Evolutionary conservation across 2,113 vertebrate species (phyloP).

Genomic region (Etia nguti): DNA sequence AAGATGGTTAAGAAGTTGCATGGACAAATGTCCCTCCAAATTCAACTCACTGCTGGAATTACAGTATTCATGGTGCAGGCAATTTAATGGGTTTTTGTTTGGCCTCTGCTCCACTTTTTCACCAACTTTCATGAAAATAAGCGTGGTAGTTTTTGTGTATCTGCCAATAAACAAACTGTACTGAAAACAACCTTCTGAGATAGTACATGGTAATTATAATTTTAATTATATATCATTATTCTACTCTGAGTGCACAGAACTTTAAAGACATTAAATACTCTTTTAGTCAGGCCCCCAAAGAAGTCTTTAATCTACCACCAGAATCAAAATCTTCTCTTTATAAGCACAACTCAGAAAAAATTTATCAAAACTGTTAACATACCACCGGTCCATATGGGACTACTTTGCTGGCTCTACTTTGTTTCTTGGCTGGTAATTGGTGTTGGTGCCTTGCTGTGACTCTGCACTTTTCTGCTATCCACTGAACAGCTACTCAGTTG

Average conservation of each 20-base stretch:
- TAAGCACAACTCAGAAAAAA: constrained; percentile 3
- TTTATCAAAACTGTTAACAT: constrained; percentile 36
- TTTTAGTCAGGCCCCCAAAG: neutral
- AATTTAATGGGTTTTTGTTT: neutral
- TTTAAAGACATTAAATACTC: neutral
- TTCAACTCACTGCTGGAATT: neutral
- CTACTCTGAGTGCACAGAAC: neutral
- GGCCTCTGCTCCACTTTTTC: neutral
- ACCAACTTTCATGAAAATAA: neutral
- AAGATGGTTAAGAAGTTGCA: neutral
- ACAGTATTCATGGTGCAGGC: neutral
- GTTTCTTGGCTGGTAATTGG: constrained; percentile 54
- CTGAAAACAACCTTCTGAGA: neutral
- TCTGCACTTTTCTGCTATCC: constrained; percentile 41
- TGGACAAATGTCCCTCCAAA: neutral
- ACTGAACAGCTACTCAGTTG: constrained; percentile 21
- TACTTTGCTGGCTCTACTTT: constrained; percentile 27
- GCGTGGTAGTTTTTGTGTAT: neutral
- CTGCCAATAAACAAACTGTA: neutral
- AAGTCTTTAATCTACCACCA: neutral
- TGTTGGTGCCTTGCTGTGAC: constrained; percentile 43
- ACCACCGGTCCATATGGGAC: constrained; percentile 24
- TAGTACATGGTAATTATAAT: neutral
- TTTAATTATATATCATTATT: neutral
- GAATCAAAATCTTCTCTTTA: neutral